Evolutionary conservation across 1,140 invertebrate species (phyloP).

Genomic region (silkworm (Bombyx mori)): ASM3026992v2 NC_085109.1:7814001-7814500

Average conservation of each 20-base stretch:
- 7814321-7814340: conserved; percentile 13
- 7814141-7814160: conserved; percentile 17
- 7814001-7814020: no score
- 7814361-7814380: conserved; percentile 11
- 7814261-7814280: conserved; percentile 9
- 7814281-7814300: conserved; percentile 23
- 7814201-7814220: conserved; percentile 40
- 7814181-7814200: conserved; percentile 31
- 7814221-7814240: conserved; percentile 44
- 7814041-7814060: no score
- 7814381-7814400: conserved; percentile 12
- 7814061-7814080: no score
- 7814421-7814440: conserved; percentile 5
- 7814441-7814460: not conserved
- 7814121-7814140: not conserved
- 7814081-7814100: no score
- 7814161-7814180: conserved; percentile 21
- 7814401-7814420: conserved; percentile 1
- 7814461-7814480: not conserved
- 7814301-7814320: conserved; percentile 20
- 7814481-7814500: no score
- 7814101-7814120: no score
- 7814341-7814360: conserved; percentile 9
- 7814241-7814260: conserved; percentile 21
- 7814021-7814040: no score